Percentiles rank a stretch among this genome's conserved stretches.
These are phyloP conservation scores for Pardalotus punctatus DNA, from an alignment of 2,113 vertebrate genomes.

Conservation along the genomic window DNA sequence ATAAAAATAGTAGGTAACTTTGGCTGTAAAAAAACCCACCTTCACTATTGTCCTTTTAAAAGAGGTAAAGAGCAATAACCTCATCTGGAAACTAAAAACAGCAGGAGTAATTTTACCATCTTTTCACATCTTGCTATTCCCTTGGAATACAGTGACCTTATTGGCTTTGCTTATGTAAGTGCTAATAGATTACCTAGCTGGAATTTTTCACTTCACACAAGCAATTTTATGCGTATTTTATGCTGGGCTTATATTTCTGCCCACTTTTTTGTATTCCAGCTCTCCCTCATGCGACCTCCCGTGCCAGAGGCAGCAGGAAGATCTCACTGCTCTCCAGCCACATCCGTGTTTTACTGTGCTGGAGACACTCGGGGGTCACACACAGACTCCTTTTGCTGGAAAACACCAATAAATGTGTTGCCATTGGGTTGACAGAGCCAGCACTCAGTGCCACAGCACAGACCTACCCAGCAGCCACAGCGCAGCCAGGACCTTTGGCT, in stretches of 20 bases:
- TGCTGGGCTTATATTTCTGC: not conserved
- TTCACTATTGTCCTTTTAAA: slow-evolving; percentile 7
- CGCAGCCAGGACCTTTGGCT: not conserved
- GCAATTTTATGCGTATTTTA: not conserved
- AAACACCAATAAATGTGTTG: not conserved
- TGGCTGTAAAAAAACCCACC: not conserved
- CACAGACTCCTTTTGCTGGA: not conserved
- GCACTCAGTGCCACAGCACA: not conserved
- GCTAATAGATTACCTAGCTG: not conserved
- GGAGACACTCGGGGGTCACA: fast-evolving
- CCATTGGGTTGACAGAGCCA: not conserved
- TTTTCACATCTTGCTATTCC: slow-evolving; percentile 58
- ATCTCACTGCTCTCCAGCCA: not conserved
- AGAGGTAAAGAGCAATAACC: slow-evolving; percentile 28
- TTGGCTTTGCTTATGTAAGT: slow-evolving; percentile 4
- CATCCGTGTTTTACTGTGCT: fast-evolving
- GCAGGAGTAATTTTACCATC: not conserved
- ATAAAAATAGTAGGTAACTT: not conserved
- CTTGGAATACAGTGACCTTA: slow-evolving; percentile 37
- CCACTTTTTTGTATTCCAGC: not conserved
- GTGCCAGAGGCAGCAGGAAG: not conserved
- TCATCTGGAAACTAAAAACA: slow-evolving; percentile 15
- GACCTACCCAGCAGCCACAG: not conserved
- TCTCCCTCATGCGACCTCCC: not conserved
- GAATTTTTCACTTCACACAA: not conserved